phyloP scores from a whole-genome alignment of 2,113 vertebrate species.

The Meriones unguiculatus region DNA sequence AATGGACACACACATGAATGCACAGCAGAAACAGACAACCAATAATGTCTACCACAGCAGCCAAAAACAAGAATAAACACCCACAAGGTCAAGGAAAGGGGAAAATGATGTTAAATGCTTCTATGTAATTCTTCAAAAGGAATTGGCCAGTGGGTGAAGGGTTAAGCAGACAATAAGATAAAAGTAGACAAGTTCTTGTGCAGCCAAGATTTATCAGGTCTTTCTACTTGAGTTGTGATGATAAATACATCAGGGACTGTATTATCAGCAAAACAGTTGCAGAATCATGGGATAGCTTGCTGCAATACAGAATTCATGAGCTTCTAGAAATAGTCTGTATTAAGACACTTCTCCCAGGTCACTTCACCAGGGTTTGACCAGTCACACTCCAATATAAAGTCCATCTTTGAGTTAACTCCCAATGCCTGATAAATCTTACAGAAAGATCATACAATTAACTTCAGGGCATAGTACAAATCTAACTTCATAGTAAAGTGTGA shows the following conservation, averaged over 20 bases:
- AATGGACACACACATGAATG: not conserved
- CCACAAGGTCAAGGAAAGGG: not conserved
- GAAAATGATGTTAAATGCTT: not conserved
- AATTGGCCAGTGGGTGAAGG: constrained; percentile 60
- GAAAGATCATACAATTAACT: not conserved
- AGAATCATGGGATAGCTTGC: constrained; percentile 83
- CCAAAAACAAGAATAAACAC: not conserved
- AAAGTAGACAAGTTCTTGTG: constrained; percentile 79
- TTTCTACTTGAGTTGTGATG: constrained; percentile 85
- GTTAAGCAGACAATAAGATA: constrained; percentile 78
- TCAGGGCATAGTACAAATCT: not conserved
- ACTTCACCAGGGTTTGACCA: constrained; percentile 81
- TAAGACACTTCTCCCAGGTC: constrained; percentile 85
- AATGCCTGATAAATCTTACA: not conserved
- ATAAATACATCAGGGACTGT: constrained; percentile 85
- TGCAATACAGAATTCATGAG: constrained; percentile 88
- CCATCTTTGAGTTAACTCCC: constrained; percentile 68
- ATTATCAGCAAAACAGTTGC: constrained; percentile 88
- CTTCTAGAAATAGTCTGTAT: constrained; percentile 83
- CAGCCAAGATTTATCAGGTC: constrained; percentile 84
- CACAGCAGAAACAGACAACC: not conserved
- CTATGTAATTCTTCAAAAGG: constrained; percentile 20
- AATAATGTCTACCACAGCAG: not conserved
- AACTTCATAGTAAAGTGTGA: not conserved
- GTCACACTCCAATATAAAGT: constrained; percentile 83